Conservation (phyloP, 2,888 invertebrate species). For the Dolomedes plantarius region DNA sequence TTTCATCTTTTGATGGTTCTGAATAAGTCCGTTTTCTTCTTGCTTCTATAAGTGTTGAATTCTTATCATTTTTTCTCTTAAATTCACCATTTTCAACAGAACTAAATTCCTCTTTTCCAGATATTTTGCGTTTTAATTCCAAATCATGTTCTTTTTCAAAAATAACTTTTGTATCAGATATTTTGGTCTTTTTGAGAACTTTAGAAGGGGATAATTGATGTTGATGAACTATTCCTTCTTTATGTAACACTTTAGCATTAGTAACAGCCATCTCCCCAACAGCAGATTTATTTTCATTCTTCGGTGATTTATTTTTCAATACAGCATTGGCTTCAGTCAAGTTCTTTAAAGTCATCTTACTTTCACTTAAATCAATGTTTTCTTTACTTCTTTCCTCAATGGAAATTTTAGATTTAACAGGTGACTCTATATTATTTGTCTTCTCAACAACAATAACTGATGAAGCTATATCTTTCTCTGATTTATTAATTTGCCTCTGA, state of each 20-base stretch:
- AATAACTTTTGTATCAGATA: not conserved
- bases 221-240: not conserved
- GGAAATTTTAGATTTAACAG: too few species aligned
- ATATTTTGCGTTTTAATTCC: too few species aligned
- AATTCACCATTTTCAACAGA: too few species aligned
- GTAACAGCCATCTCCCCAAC: too few species aligned
- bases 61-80: not conserved
- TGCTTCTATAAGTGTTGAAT: not conserved
- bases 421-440: constrained; percentile 76
- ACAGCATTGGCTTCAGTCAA: too few species aligned
- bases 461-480: constrained; percentile 74
- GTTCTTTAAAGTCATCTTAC: not conserved
- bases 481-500: constrained; percentile 76
- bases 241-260: too few species aligned
- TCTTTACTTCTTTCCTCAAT: too few species aligned
- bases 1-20: not conserved
- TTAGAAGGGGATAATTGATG: not conserved
- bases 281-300: too few species aligned
- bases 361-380: constrained; percentile 7
- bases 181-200: not conserved
- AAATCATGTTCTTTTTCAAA: not conserved
- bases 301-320: too few species aligned
- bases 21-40: not conserved
- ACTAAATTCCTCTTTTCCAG: too few species aligned
- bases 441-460: constrained; percentile 75